Base-by-base conservation (phyloP, 2,113 vertebrate species). In the Sceloporus undulatus region DNA sequence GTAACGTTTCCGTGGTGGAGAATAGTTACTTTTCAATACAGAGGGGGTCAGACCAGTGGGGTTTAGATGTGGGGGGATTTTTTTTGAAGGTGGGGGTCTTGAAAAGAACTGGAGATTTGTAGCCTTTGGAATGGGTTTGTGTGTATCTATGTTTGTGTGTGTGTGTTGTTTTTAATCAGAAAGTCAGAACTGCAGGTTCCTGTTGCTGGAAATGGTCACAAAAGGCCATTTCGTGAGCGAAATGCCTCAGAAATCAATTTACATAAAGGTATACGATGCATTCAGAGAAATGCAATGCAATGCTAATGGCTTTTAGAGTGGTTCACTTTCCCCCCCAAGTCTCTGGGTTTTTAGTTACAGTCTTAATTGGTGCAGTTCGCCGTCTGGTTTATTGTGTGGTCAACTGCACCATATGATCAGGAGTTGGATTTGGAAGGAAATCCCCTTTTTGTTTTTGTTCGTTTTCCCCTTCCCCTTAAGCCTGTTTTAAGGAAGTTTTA, bases 211-310 rank as follows among this genome's bases (percentile, higher is more conserved):
- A 97, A 97, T 96, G 96, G 96, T 97, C 97, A 97, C 97, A 97
- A 97, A 97, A 97, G 97, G 97, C 97, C 97, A 96, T 97, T 97
- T 95, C 96, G 96, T 96, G 96, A 97, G 96, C 84, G 97, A 97
- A 97, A 97, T 97, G 97, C 97, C 97, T 97, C 97, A 97, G 97
- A 97, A 97, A 97, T 97, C 97, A 97, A 97, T 97, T 97, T 97
- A 97, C 97, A 97, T 97, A 97, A 97, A 97, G 97, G 97, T 97
- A 97, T 96, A 97, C 95, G 97, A 97, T 97, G 97, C 97, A 96
- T 97, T 97, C 92, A 95, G 97, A 97, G 97, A 97, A 97, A 97
- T 97, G 97, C 96, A 97, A 97, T 97, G 97, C 96, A 96, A 96
- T 96, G 97, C 96, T 97, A 97, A 97, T 97, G 97, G 97, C 96